Evolutionary conservation across 2,113 vertebrate genomes (phyloP).

Genomic region (Oceanodroma tethys): DNA sequence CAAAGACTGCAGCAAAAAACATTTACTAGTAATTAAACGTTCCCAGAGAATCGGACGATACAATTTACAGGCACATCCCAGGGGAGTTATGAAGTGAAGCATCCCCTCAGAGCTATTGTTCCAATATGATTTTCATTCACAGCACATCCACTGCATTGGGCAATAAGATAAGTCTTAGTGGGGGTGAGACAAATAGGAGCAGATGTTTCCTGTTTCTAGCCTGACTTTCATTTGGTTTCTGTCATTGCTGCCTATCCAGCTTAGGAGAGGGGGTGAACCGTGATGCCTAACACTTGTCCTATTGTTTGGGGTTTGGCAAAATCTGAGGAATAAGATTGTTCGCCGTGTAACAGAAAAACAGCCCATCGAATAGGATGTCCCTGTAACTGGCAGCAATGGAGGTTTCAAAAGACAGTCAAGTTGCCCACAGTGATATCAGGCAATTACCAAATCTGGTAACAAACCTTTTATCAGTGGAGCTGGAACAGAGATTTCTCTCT

Average conservation of each 20-base stretch:
- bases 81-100: slow-evolving; percentile 8
- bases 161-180: slow-evolving; percentile 50
- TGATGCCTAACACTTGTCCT: slow-evolving; percentile 56
- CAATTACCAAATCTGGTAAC: neutral
- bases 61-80: slow-evolving; percentile 17
- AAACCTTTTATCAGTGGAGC: neutral
- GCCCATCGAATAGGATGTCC: neutral
- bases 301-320: slow-evolving; percentile 49
- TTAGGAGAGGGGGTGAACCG: slow-evolving; percentile 38
- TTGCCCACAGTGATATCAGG: no score
- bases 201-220: slow-evolving; percentile 65
- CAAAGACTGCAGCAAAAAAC: neutral
- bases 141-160: slow-evolving; percentile 24
- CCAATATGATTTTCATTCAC: slow-evolving; percentile 49
- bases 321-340: slow-evolving; percentile 6
- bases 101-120: slow-evolving; percentile 38
- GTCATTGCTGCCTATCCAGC: slow-evolving; percentile 23
- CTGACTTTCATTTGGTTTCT: slow-evolving; percentile 62
- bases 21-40: slow-evolving; percentile 6
- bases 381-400: neutral
- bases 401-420: neutral
- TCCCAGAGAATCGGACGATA: neutral
- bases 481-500: neutral
- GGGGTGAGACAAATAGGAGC: slow-evolving; percentile 56
- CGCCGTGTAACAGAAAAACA: neutral